Conservation (phyloP, 2,113 vertebrate genomes). For the Neoarius graeffei region DNA sequence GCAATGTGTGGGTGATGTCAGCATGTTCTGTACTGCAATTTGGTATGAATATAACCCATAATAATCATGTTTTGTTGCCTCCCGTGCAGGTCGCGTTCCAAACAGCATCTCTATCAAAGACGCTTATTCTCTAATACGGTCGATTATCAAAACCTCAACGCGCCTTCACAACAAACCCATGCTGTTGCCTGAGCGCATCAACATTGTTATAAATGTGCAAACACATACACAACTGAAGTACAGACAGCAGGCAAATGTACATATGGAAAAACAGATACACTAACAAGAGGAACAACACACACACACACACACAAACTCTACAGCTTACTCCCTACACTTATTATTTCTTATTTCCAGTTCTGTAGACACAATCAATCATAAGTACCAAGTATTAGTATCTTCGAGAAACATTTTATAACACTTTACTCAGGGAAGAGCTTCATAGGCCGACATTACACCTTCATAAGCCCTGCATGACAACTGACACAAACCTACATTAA, state of each 20-base stretch:
- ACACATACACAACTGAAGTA: constrained; percentile 39
- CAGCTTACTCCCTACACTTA: background rate
- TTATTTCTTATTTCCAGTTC: background rate
- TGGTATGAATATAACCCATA: constrained; percentile 78
- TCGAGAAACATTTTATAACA: background rate
- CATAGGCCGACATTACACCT: background rate
- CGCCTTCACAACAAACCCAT: background rate
- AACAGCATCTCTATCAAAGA: constrained; percentile 35
- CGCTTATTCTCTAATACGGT: constrained; percentile 29
- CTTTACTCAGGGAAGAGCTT: background rate
- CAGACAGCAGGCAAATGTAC: constrained; percentile 56
- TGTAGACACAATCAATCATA: background rate
- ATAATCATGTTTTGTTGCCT: constrained; percentile 79
- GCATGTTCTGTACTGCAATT: constrained; percentile 75
- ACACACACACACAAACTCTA: constrained; percentile 24
- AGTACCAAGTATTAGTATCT: background rate
- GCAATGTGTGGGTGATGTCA: constrained; percentile 75
- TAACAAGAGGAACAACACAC: background rate
- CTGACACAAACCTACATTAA: background rate
- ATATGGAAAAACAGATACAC: constrained; percentile 40
- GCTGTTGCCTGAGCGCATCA: background rate
- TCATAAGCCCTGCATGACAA: background rate
- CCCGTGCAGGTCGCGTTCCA: constrained; percentile 45
- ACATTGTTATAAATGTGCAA: constrained; percentile 19
- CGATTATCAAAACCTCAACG: constrained; percentile 37